Conservation (phyloP, 2,888 invertebrate genomes). For the Caenorhabditis sp. region DNA sequence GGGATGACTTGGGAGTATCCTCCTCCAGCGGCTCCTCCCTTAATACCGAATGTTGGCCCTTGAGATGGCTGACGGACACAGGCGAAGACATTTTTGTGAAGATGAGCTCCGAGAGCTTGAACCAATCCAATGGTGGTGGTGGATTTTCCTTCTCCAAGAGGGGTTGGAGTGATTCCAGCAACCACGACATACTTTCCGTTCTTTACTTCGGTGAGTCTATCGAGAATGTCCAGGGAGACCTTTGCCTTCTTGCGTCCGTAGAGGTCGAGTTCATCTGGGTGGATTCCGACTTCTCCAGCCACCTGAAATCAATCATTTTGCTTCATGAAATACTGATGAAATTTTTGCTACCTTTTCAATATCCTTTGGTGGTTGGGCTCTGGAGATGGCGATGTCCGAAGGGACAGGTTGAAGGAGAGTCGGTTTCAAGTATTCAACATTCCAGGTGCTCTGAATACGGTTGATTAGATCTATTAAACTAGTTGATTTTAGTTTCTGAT, state of each 20-base stretch:
- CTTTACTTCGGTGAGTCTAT: constrained; percentile 88
- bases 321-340: not conserved
- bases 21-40: constrained; percentile 98
- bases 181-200: constrained; percentile 96
- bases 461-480: no score
- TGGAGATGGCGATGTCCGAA: constrained; percentile 93
- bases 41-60: constrained; percentile 99
- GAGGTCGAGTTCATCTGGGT: constrained; percentile 90
- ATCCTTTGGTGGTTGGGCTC: constrained; percentile 85
- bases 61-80: constrained; percentile 97
- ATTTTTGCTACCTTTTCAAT: constrained; percentile 71
- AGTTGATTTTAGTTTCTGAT: constrained; percentile 3
- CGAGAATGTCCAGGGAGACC: constrained; percentile 90
- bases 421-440: constrained; percentile 73
- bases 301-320: constrained; percentile 58
- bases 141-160: constrained; percentile 98
- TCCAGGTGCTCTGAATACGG: constrained; percentile 66
- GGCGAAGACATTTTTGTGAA: constrained; percentile 90
- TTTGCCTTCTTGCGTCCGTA: constrained; percentile 97
- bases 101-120: constrained; percentile 93
- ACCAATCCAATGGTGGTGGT: constrained; percentile 93
- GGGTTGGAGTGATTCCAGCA: constrained; percentile 97
- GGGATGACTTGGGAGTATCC: constrained; percentile 97
- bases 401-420: constrained; percentile 88
- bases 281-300: constrained; percentile 85